Conservation (phyloP, 2,888 invertebrate species). For the Argyra leucocephala region DNA sequence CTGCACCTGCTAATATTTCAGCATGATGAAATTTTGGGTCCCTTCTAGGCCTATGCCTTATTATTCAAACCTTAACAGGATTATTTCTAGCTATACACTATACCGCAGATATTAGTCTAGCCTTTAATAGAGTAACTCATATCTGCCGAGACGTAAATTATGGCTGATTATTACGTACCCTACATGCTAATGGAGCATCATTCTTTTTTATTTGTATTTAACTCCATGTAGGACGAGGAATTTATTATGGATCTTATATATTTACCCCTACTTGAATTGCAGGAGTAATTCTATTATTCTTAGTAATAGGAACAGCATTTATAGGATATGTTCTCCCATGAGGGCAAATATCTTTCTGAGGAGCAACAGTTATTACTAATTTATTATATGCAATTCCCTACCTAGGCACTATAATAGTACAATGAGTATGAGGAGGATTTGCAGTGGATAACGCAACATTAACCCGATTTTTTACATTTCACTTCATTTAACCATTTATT, state of each 20-base stretch:
- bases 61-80: too few relatives aligned
- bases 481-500: constrained; percentile 64
- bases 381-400: constrained; percentile 62
- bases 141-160: constrained; percentile 62
- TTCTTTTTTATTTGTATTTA: constrained; percentile 64
- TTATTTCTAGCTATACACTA: too few relatives aligned
- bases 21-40: too few relatives aligned
- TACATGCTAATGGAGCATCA: constrained; percentile 64
- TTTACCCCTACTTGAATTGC: constrained; percentile 53
- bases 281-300: constrained; percentile 56
- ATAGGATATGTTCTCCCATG: constrained; percentile 69
- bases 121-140: constrained; percentile 58
- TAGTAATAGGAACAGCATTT: constrained; percentile 63
- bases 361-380: constrained; percentile 71
- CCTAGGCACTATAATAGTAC: constrained; percentile 53
- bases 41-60: too few relatives aligned
- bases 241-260: constrained; percentile 49
- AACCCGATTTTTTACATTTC: constrained; percentile 64
- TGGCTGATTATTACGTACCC: constrained; percentile 56
- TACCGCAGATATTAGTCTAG: constrained; percentile 51
- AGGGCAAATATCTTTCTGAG: constrained; percentile 75
- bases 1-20: constrained; percentile 41
- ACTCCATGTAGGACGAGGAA: constrained; percentile 57
- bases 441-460: constrained; percentile 63
- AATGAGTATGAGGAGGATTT: constrained; percentile 69